Evolutionary conservation across 2,888 invertebrate genomes (phyloP).

Genomic region (Caenorhabditis plicata): DNA sequence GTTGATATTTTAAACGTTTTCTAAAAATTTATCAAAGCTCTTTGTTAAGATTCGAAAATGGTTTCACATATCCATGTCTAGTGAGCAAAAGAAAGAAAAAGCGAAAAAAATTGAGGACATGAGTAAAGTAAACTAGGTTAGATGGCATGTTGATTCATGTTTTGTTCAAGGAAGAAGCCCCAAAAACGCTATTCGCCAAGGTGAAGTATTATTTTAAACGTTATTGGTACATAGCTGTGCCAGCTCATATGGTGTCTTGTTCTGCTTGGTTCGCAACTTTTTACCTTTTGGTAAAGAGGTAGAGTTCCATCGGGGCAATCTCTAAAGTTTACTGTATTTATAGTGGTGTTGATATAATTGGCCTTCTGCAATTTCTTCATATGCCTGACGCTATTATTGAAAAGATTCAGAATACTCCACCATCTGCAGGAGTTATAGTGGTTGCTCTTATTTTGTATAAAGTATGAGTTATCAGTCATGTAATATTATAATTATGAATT

Average conservation of each 20-base stretch:
- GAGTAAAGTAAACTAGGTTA: slow-evolving; percentile 6
- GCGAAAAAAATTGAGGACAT: slow-evolving; percentile 44
- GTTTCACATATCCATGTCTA: slow-evolving; percentile 53
- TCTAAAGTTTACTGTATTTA: not conserved
- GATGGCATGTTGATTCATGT: not conserved
- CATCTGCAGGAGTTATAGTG: slow-evolving; percentile 81
- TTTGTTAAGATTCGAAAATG: slow-evolving; percentile 31
- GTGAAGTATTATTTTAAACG: slow-evolving; percentile 63
- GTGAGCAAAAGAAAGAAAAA: slow-evolving; percentile 51
- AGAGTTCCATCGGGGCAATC: not conserved
- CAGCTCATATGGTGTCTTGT: slow-evolving; percentile 87
- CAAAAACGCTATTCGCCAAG: slow-evolving; percentile 52
- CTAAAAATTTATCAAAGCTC: too few species aligned
- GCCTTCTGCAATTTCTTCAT: slow-evolving; percentile 77
- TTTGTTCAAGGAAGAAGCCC: slow-evolving; percentile 46
- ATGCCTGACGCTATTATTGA: slow-evolving; percentile 79
- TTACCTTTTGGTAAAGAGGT: slow-evolving; percentile 70
- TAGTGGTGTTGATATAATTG: slow-evolving; percentile 88
- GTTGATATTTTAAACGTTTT: too few species aligned
- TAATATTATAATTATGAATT: not conserved
- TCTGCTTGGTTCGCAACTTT: slow-evolving; percentile 84
- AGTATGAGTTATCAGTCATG: slow-evolving; percentile 67
- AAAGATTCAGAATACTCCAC: slow-evolving; percentile 70
- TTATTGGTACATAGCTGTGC: slow-evolving; percentile 93
- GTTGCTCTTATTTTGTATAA: slow-evolving; percentile 90